Base-by-base conservation (phyloP, 2,113 vertebrate genomes). In the Mastomys natalensis region DNA sequence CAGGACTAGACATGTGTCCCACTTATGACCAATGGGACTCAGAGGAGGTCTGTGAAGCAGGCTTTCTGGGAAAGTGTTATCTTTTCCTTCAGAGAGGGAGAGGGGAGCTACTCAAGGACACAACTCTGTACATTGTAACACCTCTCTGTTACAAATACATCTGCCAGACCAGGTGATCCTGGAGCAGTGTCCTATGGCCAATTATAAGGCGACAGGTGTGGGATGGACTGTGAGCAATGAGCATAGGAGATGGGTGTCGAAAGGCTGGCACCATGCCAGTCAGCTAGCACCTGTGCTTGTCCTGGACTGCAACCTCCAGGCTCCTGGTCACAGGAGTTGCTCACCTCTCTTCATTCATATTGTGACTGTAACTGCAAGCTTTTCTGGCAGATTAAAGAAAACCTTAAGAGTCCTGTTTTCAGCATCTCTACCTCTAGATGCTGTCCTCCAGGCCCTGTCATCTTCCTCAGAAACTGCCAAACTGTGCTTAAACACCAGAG, bases 251-350 rank as follows among this genome's bases (percentile, higher is more conserved):
- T 12, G 9, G 40, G n/a, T 22, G 40, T 26, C 80, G 13, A 15
- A 60, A 84, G 11, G 55, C 80, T 60, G 22, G n/a, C 22, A 60
- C 37, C 55, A 24, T 84, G 55, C n/a, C 16, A 7, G 29, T 48
- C 17, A 66, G 2, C 60, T 1, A 53, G 64, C 48, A 4, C 11
- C 81, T 7, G 2, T 10, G 26, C 22, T 29, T 5, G 1, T 66
- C n/a, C 45, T 3, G 13, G 82, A 37, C 60, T 0, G 2, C 0
- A 5, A 64, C 37, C 72, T 40, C 70, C 5, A 2, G 90, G 60
- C 26, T 51, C 31, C 82, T 3, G 26, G 48, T 51, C 7, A 1
- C 0, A 0, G 6, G 81, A 64, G 55, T 34, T 7, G 9, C 34
- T 34, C 11, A 10, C 84, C 92, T 80, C 45, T 84, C 43, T 16